phyloP scores from a whole-genome alignment of 2,888 invertebrate genomes.

The Trissolcus brochymenae region DNA sequence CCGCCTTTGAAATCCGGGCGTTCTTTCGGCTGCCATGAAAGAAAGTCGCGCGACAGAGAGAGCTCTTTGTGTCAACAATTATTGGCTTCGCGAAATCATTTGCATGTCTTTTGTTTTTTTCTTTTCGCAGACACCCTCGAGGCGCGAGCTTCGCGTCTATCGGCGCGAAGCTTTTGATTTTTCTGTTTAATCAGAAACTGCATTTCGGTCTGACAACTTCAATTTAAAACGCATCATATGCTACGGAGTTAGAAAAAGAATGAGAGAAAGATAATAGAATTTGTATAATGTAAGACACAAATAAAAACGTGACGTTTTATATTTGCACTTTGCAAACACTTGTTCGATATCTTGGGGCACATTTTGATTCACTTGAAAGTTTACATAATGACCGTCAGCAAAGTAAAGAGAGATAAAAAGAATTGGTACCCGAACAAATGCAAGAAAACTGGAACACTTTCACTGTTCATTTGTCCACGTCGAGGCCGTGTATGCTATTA shows the following conservation, averaged over 20 bases:
- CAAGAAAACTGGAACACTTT: constrained; percentile 48
- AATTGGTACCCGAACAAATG: constrained; percentile 15
- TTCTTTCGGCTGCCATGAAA: constrained; percentile 5
- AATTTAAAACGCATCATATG: too few relatives aligned
- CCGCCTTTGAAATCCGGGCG: constrained; percentile 29
- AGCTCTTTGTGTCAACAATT: constrained; percentile 34
- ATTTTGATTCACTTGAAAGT: not conserved
- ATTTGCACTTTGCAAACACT: too few relatives aligned
- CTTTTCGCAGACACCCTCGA: not conserved
- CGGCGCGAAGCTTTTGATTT: not conserved
- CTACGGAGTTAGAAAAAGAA: too few relatives aligned
- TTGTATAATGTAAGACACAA: too few relatives aligned
- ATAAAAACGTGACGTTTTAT: too few relatives aligned
- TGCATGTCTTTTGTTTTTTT: constrained; percentile 32
- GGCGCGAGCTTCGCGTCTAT: too few relatives aligned
- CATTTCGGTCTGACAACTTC: too few relatives aligned
- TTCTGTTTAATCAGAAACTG: constrained; percentile 29
- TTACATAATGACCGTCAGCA: constrained; percentile 4
- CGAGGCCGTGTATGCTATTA: constrained; percentile 39
- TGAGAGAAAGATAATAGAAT: too few relatives aligned
- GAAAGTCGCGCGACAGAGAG: constrained; percentile 10
- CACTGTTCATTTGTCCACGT: constrained; percentile 35
- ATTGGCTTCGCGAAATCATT: constrained; percentile 37
- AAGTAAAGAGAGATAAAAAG: constrained; percentile 1
- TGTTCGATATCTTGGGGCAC: too few relatives aligned